A percentile compares a stretch with the other conserved stretches of the same genome.
Evolutionary conservation across 2,113 vertebrate species (phyloP).

Genomic region (Puma concolor): DNA sequence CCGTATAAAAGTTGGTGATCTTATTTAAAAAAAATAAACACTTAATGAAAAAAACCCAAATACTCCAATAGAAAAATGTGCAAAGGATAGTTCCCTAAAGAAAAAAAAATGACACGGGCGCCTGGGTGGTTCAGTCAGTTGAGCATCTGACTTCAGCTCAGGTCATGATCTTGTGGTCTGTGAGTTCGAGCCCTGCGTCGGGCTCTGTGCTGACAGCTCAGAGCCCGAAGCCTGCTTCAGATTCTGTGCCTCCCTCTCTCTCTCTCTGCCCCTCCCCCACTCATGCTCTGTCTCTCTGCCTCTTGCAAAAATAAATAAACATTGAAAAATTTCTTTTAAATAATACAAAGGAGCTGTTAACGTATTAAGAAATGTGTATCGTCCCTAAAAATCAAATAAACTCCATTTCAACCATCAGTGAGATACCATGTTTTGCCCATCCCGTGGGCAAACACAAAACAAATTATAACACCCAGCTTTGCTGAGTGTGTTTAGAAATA

Average conservation of each 20-base stretch:
- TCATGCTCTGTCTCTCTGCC: too few relatives aligned
- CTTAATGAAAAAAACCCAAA: not conserved
- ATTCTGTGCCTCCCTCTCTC: too few relatives aligned
- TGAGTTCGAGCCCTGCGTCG: too few relatives aligned
- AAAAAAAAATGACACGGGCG: not conserved
- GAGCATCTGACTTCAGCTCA: too few relatives aligned
- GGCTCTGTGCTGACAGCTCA: too few relatives aligned
- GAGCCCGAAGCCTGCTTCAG: too few relatives aligned
- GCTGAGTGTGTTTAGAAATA: not conserved
- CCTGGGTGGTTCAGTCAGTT: too few relatives aligned
- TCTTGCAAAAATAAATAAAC: too few relatives aligned
- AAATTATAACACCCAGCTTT: not conserved
- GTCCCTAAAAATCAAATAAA: not conserved
- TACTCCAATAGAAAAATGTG: not conserved
- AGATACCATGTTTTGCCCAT: not conserved
- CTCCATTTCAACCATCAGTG: not conserved
- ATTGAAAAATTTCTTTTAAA: not conserved
- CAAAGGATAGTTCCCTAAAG: not conserved
- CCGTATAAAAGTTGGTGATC: not conserved
- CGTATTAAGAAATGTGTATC: not conserved
- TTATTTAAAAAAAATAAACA: conserved; percentile 26
- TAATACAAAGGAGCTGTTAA: not conserved
- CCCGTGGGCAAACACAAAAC: not conserved
- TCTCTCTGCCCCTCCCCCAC: too few relatives aligned
- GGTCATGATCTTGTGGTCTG: too few relatives aligned